Percentiles rank a stretch among this genome's conserved stretches.
phyloP scores from a whole-genome alignment of 2,797 vertebrate species.

The Anguilla obscura region DNA sequence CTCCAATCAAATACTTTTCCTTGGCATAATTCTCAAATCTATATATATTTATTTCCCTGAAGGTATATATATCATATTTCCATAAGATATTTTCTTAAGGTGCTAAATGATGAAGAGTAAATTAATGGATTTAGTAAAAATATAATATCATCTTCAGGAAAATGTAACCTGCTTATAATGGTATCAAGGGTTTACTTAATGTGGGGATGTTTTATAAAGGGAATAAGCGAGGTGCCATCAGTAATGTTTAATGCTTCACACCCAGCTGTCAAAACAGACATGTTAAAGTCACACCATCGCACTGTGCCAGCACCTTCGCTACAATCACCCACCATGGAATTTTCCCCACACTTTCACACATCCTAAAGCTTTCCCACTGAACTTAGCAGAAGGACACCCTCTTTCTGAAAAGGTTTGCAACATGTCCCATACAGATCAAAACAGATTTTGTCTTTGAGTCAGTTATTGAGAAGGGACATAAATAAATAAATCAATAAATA shows the following conservation, averaged over 20 bases:
- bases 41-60: not conserved
- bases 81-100: not conserved
- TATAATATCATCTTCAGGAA: no score
- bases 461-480: no score
- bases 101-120: not conserved
- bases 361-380: not conserved
- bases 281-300: not conserved
- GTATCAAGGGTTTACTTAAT: not conserved
- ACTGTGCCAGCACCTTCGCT: not conserved
- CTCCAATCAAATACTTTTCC: not conserved
- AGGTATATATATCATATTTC: no score
- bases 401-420: not conserved
- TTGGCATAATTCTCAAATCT: not conserved
- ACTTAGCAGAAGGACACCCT: not conserved
- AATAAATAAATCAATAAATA: not conserved
- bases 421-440: not conserved
- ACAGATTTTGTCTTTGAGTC: not conserved
- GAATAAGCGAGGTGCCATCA: not conserved
- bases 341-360: no score
- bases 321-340: not conserved
- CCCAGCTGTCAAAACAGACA: not conserved
- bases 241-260: not conserved
- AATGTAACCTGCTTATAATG: not conserved
- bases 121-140: no score
- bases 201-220: not conserved